phyloP scores from a whole-genome alignment of 2,888 invertebrate species.

The Oligia latruncula region DNA sequence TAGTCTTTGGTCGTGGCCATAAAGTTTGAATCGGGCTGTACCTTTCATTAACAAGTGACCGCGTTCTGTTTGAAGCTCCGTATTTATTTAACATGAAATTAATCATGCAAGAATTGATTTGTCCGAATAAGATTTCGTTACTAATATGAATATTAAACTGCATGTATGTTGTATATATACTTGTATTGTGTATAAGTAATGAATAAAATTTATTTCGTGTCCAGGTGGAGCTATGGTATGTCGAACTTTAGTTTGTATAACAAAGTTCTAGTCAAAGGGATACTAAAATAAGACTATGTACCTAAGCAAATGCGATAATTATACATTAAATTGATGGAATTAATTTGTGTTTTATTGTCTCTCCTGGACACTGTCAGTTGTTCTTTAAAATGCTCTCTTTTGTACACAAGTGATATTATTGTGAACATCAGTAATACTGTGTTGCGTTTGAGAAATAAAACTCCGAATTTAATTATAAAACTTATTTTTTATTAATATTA shows the following conservation, averaged over 20 bases:
- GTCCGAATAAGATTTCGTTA: constrained; percentile 26
- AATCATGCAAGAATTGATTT: constrained; percentile 12
- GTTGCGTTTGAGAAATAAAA: constrained; percentile 76
- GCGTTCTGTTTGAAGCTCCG: constrained; percentile 15
- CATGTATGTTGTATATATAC: constrained; percentile 57
- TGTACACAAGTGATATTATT: constrained; percentile 60
- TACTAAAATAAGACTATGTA: constrained; percentile 57
- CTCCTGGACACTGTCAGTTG: constrained; percentile 47
- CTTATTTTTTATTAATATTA: constrained; percentile 67
- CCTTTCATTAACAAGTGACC: not conserved
- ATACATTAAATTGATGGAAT: constrained; percentile 51
- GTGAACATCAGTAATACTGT: constrained; percentile 59
- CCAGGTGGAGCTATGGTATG: constrained; percentile 56
- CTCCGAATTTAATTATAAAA: constrained; percentile 69
- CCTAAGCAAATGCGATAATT: constrained; percentile 54
- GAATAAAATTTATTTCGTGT: constrained; percentile 54
- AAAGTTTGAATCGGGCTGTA: not conserved
- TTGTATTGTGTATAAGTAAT: constrained; percentile 49
- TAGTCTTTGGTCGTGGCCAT: not conserved
- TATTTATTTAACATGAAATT: constrained; percentile 31
- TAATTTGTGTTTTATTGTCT: constrained; percentile 49
- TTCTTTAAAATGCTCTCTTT: constrained; percentile 64
- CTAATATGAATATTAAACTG: constrained; percentile 40
- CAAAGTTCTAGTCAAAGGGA: constrained; percentile 65
- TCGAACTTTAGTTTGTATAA: constrained; percentile 60